A percentile compares a stretch with the other conserved stretches of the same genome.
phyloP scores from a whole-genome alignment of 2,797 vertebrate genomes.

The Aythya fuligula region DNA sequence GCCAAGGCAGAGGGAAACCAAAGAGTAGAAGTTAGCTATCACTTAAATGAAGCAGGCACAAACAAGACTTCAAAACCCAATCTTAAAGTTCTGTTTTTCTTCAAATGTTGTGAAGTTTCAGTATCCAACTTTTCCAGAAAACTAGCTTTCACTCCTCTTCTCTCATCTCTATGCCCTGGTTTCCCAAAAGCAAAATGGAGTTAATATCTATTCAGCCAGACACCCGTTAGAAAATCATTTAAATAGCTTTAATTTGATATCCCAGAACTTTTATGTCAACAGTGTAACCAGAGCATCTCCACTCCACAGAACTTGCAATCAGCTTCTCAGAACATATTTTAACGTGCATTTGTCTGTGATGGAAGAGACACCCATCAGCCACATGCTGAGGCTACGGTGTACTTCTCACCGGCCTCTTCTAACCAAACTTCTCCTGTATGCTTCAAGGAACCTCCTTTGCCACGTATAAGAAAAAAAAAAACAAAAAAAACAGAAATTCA shows the following conservation, averaged over 20 bases:
- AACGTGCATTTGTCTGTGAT: not conserved
- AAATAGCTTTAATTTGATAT: not conserved
- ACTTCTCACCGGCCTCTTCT: not conserved
- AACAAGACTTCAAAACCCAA: not conserved
- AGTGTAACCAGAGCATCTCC: not conserved
- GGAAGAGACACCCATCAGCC: not conserved
- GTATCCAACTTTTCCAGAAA: not conserved
- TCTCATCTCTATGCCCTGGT: not conserved
- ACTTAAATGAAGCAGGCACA: not conserved
- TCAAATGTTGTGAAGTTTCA: not conserved
- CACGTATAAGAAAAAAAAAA: not conserved
- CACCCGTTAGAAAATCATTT: not conserved
- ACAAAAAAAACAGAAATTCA: not conserved
- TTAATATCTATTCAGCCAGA: not conserved
- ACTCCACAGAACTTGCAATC: not conserved
- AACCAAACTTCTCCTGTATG: accelerated
- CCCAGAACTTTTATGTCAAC: not conserved
- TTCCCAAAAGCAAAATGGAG: not conserved
- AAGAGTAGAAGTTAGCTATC: not conserved
- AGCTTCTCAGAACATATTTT: not conserved
- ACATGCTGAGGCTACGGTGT: accelerated
- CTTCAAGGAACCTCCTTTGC: not conserved
- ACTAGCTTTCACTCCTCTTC: not conserved
- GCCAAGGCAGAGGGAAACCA: not conserved
- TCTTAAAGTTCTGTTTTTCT: not conserved